phyloP scores from a whole-genome alignment of 2,113 vertebrate species.

The Brienomyrus longianalis region DNA sequence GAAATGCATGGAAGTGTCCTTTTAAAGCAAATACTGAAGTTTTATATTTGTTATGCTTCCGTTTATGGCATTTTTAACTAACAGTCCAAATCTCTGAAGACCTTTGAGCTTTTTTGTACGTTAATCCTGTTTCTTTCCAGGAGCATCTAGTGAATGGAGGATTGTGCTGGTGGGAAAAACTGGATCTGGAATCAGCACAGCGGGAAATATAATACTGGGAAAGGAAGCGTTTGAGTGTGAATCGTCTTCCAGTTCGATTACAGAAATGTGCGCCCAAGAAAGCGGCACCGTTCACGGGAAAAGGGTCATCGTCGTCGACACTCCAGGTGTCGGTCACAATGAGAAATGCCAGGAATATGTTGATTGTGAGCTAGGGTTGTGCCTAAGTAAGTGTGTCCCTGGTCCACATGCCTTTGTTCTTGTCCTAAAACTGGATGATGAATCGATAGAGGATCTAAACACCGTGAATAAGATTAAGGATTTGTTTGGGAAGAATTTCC shows the following conservation, averaged over 20 bases:
- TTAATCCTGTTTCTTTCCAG: neutral
- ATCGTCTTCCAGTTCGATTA: constrained; percentile 24
- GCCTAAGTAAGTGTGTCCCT: constrained; percentile 34
- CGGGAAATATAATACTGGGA: constrained; percentile 16
- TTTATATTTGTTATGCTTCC: neutral
- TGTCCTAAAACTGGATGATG: constrained; percentile 35
- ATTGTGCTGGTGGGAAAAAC: constrained; percentile 19
- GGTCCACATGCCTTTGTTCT: constrained; percentile 46
- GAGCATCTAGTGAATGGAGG: neutral
- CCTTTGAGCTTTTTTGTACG: neutral
- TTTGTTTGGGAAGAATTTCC: constrained; percentile 30
- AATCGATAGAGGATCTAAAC: constrained; percentile 28
- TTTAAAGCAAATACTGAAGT: neutral
- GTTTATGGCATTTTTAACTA: neutral
- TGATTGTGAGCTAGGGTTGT: constrained; percentile 27
- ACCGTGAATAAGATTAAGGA: constrained; percentile 11
- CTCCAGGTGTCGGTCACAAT: constrained; percentile 42
- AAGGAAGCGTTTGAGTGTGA: neutral
- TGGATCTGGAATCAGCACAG: neutral
- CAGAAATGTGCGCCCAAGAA: constrained; percentile 18
- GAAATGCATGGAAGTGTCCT: neutral
- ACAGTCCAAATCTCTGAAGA: neutral
- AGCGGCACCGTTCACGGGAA: constrained; percentile 19
- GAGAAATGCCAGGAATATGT: constrained; percentile 12
- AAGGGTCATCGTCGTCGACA: constrained; percentile 41